These are phyloP conservation scores for Anabas testudineus DNA, from an alignment of 2,797 vertebrate species.

Conservation along the genomic window DNA sequence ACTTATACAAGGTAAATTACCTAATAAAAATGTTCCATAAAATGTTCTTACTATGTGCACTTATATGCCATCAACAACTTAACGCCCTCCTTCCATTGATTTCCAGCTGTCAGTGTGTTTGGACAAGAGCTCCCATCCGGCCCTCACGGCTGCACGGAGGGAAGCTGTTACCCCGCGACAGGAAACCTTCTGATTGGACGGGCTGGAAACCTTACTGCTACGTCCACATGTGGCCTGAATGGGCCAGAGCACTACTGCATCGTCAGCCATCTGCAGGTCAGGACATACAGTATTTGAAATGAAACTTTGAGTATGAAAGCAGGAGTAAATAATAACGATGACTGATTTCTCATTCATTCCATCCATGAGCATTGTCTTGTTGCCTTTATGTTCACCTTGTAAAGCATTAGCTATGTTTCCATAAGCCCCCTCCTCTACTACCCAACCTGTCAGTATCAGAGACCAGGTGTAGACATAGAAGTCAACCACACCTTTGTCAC, in stretches of 20 bases:
- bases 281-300: constrained; percentile 10
- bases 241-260: constrained; percentile 87
- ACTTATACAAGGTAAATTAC: no score
- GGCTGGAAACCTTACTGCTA: constrained; percentile 79
- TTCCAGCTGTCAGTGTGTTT: constrained; percentile 58
- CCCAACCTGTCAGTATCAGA: constrained; percentile 12
- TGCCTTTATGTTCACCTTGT: no score
- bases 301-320: background rate
- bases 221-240: constrained; percentile 87
- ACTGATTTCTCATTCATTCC: background rate
- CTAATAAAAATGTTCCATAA: no score
- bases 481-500: constrained; percentile 43
- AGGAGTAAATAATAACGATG: background rate
- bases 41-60: no score
- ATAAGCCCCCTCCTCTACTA: background rate
- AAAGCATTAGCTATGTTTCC: constrained; percentile 38
- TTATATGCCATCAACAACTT: constrained; percentile 1
- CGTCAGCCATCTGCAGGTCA: constrained; percentile 90
- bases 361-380: background rate
- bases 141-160: constrained; percentile 82
- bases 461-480: constrained; percentile 41
- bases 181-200: constrained; percentile 91
- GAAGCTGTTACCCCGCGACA: constrained; percentile 89
- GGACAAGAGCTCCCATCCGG: constrained; percentile 83
- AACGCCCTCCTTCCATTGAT: background rate